Percentiles rank a stretch among this genome's conserved stretches.
Evolutionary conservation across 2,888 invertebrate species (phyloP).

Genomic region (Psylliodes chrysocephalus): DNA sequence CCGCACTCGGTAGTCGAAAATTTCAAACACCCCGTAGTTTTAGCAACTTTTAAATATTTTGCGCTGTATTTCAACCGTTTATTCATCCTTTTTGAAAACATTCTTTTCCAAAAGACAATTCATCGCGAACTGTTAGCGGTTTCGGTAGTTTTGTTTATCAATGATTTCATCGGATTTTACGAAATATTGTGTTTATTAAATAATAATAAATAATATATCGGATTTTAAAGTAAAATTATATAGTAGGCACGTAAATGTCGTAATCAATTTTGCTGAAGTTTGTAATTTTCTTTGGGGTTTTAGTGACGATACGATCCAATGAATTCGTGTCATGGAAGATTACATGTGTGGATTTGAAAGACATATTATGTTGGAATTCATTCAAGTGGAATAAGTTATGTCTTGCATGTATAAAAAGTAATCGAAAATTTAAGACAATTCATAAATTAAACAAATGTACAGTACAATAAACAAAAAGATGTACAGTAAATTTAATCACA

Average conservation of each 20-base stretch:
- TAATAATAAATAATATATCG: slow-evolving; percentile 33
- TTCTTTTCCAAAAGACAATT: slow-evolving; percentile 4
- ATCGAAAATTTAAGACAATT: too few species aligned
- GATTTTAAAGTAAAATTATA: slow-evolving; percentile 28
- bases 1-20: slow-evolving; percentile 44
- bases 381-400: background rate
- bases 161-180: slow-evolving; percentile 33
- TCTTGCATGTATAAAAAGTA: too few species aligned
- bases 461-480: too few species aligned
- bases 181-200: slow-evolving; percentile 33
- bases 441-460: too few species aligned
- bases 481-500: too few species aligned
- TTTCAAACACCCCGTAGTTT: slow-evolving; percentile 49
- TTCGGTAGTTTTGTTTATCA: slow-evolving; percentile 21
- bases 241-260: slow-evolving; percentile 21
- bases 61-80: slow-evolving; percentile 43
- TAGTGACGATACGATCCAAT: slow-evolving; percentile 17
- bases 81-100: slow-evolving; percentile 31
- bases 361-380: background rate
- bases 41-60: slow-evolving; percentile 49
- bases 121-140: slow-evolving; percentile 13
- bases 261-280: slow-evolving; percentile 28
- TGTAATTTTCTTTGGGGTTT: slow-evolving; percentile 25
- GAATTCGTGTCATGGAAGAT: slow-evolving; percentile 32
- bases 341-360: slow-evolving; percentile 7